A percentile compares a stretch with the other conserved stretches of the same genome.
These are phyloP conservation scores for Vanessa tameamea DNA, from an alignment of 1,140 invertebrate species.

Conservation along the genomic window DNA sequence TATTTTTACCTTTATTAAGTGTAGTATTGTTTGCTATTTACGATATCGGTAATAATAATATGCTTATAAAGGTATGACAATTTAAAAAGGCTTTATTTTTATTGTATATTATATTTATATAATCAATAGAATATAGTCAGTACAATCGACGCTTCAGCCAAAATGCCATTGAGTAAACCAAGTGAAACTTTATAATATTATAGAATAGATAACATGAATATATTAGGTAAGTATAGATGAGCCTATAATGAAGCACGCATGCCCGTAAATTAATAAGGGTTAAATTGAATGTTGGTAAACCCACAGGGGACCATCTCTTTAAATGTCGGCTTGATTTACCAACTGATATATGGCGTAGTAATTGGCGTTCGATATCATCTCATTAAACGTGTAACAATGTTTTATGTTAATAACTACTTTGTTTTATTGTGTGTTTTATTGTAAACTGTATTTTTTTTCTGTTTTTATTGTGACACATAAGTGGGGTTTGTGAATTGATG, in stretches of 20 bases:
- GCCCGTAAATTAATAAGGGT: slow-evolving; percentile 30
- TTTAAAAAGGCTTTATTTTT: too few species aligned
- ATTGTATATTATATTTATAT: too few species aligned
- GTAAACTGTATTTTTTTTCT: background rate
- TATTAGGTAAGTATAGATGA: too few species aligned
- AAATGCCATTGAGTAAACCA: too few species aligned
- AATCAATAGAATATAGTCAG: too few species aligned
- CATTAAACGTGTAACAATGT: slow-evolving; percentile 18
- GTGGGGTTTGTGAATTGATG: too few species aligned
- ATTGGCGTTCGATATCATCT: slow-evolving; percentile 30
- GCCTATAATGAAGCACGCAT: too few species aligned
- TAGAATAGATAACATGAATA: too few species aligned
- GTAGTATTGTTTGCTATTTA: background rate
- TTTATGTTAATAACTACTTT: slow-evolving; percentile 13
- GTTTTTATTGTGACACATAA: background rate
- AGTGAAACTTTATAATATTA: too few species aligned
- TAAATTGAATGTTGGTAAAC: slow-evolving; percentile 19
- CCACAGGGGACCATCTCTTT: slow-evolving; percentile 26
- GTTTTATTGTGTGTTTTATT: slow-evolving; percentile 9
- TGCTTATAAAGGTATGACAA: too few species aligned
- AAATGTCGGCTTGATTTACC: slow-evolving; percentile 32
- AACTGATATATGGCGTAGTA: slow-evolving; percentile 27
- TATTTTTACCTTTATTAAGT: background rate
- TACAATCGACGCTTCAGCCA: too few species aligned
- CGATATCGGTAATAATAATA: too few species aligned